A percentile compares a stretch with the other conserved stretches of the same genome.
These are phyloP conservation scores for Melanostoma mellinum DNA, from an alignment of 2,888 invertebrate species.

Conservation along the genomic window DNA sequence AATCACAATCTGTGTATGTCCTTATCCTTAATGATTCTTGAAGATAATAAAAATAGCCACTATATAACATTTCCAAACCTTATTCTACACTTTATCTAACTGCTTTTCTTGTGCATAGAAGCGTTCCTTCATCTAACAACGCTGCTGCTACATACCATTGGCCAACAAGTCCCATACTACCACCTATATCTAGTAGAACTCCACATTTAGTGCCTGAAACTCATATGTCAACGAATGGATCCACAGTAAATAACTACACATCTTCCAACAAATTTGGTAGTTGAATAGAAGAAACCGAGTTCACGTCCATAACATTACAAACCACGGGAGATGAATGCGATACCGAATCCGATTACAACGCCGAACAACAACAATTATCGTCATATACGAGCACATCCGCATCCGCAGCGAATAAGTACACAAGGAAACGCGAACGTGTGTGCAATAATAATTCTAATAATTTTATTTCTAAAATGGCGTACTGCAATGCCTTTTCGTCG, in stretches of 20 bases:
- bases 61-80: neutral
- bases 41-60: neutral
- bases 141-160: slow-evolving; percentile 88
- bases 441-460: slow-evolving; percentile 80
- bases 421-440: slow-evolving; percentile 81
- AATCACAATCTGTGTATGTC: too few species aligned
- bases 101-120: slow-evolving; percentile 78
- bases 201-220: slow-evolving; percentile 89
- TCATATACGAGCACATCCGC: slow-evolving; percentile 74
- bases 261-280: slow-evolving; percentile 82
- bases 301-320: slow-evolving; percentile 76
- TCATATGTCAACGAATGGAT: slow-evolving; percentile 82
- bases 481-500: slow-evolving; percentile 78
- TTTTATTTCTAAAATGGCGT: slow-evolving; percentile 79
- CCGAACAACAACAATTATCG: slow-evolving; percentile 60
- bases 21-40: too few species aligned
- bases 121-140: slow-evolving; percentile 83
- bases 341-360: slow-evolving; percentile 70
- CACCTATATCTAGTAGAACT: slow-evolving; percentile 87
- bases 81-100: slow-evolving; percentile 39
- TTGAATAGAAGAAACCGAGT: slow-evolving; percentile 82
- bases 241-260: slow-evolving; percentile 82
- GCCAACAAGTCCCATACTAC: slow-evolving; percentile 90
- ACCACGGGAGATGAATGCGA: slow-evolving; percentile 77
- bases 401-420: slow-evolving; percentile 80